Evolutionary conservation across 1,140 invertebrate genomes (phyloP).

Genomic region (Chrysopa pallens): DNA sequence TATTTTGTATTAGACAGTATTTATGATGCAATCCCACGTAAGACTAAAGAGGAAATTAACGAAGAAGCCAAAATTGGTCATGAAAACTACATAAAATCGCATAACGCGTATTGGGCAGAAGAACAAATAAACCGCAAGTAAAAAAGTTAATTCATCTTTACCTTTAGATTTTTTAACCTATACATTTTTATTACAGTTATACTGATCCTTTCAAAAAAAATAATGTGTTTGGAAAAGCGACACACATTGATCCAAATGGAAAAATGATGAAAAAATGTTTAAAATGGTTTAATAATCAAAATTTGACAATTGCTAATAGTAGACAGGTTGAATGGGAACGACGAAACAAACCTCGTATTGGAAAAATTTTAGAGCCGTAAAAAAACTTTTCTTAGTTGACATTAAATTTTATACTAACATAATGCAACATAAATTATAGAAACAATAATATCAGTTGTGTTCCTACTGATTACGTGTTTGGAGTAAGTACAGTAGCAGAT

Average conservation of each 20-base stretch:
- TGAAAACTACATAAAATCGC: slow-evolving; percentile 16
- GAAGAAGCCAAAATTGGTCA: slow-evolving; percentile 19
- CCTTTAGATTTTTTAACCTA: not conserved
- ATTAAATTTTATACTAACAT: not conserved
- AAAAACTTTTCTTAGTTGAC: not conserved
- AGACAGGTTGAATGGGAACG: slow-evolving; percentile 23
- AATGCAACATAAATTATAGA: slow-evolving; percentile 7
- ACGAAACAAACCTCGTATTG: slow-evolving; percentile 19
- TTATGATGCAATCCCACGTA: too few species aligned
- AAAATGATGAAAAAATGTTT: slow-evolving; percentile 23
- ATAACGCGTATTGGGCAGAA: slow-evolving; percentile 21
- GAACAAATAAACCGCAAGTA: slow-evolving; percentile 23
- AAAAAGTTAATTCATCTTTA: not conserved
- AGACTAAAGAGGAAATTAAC: slow-evolving; percentile 13
- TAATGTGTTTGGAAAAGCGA: slow-evolving; percentile 21
- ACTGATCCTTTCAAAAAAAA: slow-evolving; percentile 10
- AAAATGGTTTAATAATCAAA: slow-evolving; percentile 22
- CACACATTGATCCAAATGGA: slow-evolving; percentile 25
- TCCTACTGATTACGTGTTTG: slow-evolving; percentile 24
- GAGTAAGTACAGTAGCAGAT: slow-evolving; percentile 21
- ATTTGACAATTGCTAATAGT: slow-evolving; percentile 17
- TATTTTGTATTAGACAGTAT: too few species aligned
- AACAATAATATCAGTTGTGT: slow-evolving; percentile 25
- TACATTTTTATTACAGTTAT: slow-evolving; percentile 6
- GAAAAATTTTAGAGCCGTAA: slow-evolving; percentile 22